Evolutionary conservation across 2,113 vertebrate species (phyloP).

Genomic region (Eulemur rufifrons): DNA sequence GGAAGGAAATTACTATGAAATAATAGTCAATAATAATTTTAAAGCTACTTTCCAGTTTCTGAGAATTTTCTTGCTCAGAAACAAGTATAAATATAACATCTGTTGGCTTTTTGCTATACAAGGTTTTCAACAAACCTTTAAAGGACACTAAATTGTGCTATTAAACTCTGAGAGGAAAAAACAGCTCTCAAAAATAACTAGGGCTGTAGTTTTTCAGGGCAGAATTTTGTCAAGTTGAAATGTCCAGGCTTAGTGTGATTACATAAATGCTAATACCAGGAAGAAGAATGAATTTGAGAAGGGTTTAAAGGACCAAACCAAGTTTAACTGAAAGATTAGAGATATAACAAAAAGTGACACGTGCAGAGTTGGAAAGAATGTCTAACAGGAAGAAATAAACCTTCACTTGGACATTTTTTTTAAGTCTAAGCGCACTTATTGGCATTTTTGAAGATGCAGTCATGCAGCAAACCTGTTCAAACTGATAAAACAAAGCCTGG

Average conservation of each 20-base stretch:
- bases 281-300: constrained; percentile 41
- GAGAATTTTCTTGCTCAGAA: constrained; percentile 17
- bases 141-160: constrained; percentile 63
- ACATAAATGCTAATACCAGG: constrained; percentile 3
- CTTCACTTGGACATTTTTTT: constrained; percentile 58
- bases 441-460: constrained; percentile 70
- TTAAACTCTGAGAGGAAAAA: constrained; percentile 61
- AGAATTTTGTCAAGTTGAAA: constrained; percentile 61
- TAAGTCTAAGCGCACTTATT: constrained; percentile 59
- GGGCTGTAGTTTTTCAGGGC: not conserved
- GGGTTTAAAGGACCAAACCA: not conserved
- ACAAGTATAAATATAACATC: constrained; percentile 25
- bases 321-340: constrained; percentile 52
- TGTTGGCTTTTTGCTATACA: constrained; percentile 38
- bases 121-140: constrained; percentile 51
- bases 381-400: constrained; percentile 58
- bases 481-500: constrained; percentile 75
- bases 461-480: constrained; percentile 73
- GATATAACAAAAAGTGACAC: not conserved
- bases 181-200: constrained; percentile 37
- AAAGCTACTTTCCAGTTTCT: constrained; percentile 3
- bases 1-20: constrained; percentile 25
- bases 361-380: constrained; percentile 32
- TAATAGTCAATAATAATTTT: not conserved
- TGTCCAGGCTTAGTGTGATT: constrained; percentile 44